phyloP scores from a whole-genome alignment of 2,888 invertebrate species.

The Eutolmus rufibarbis region DNA sequence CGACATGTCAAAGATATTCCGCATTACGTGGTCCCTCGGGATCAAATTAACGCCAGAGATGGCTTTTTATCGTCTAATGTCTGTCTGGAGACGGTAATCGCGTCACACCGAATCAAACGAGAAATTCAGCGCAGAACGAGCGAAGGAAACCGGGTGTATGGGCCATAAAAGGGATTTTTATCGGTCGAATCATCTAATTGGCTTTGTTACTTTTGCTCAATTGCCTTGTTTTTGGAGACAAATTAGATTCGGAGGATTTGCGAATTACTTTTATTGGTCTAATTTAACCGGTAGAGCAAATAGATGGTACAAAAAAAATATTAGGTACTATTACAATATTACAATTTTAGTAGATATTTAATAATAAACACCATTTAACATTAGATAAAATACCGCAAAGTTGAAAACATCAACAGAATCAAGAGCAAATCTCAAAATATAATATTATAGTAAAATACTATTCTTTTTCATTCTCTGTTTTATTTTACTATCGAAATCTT shows the following conservation, averaged over 20 bases:
- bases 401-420: background rate
- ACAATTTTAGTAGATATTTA: too few relatives aligned
- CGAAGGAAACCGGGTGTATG: background rate
- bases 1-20: slow-evolving; percentile 28
- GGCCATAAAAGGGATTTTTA: background rate
- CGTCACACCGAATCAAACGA: slow-evolving; percentile 42
- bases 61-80: slow-evolving; percentile 50
- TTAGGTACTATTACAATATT: too few relatives aligned
- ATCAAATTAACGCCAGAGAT: slow-evolving; percentile 52
- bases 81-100: slow-evolving; percentile 37
- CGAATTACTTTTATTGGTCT: background rate
- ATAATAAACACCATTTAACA: too few relatives aligned
- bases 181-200: slow-evolving; percentile 1
- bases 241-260: background rate
- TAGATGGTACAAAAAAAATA: too few relatives aligned
- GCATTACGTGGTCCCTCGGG: slow-evolving; percentile 48
- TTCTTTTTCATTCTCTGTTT: too few relatives aligned
- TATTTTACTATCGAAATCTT: background rate
- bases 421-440: too few relatives aligned
- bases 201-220: background rate
- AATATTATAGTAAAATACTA: too few relatives aligned
- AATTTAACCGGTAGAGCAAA: too few relatives aligned
- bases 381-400: too few relatives aligned
- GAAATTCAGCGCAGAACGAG: slow-evolving; percentile 1
- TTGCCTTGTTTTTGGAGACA: background rate